A percentile compares a stretch with the other conserved stretches of the same genome.
These are phyloP conservation scores for Irena cyanogastra DNA, from an alignment of 2,113 vertebrate genomes.

Conservation along the genomic window DNA sequence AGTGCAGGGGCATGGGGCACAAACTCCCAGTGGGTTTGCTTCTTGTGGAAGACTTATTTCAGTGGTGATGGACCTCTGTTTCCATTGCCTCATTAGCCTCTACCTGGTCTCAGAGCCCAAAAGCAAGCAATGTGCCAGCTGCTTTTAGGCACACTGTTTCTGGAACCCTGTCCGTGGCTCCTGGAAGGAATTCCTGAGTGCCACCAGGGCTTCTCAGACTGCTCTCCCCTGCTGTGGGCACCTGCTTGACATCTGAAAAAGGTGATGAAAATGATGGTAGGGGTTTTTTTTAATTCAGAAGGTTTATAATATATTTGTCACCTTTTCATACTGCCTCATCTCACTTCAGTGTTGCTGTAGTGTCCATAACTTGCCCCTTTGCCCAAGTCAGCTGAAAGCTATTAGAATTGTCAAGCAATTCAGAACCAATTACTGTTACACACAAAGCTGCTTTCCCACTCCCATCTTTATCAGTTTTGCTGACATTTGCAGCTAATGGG, in stretches of 20 bases:
- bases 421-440: neutral
- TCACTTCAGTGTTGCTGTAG: neutral
- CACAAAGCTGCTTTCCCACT: neutral
- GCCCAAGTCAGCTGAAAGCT: neutral
- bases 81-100: neutral
- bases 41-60: neutral
- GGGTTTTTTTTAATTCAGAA: neutral
- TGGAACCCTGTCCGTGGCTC: fast-evolving
- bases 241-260: neutral
- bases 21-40: neutral
- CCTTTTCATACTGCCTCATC: neutral
- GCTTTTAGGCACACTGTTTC: neutral
- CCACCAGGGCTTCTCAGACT: neutral
- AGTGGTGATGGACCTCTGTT: neutral
- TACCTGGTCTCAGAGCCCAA: neutral
- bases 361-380: neutral
- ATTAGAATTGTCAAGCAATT: neutral
- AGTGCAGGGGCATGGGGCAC: neutral
- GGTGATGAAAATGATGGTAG: neutral
- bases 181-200: neutral
- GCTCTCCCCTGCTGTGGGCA: neutral
- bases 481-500: neutral
- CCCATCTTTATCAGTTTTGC: neutral
- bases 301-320: neutral
- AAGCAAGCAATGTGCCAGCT: neutral